A percentile compares a stretch with the other conserved stretches of the same genome.
Evolutionary conservation across 2,888 invertebrate species (phyloP).

Genomic region (Sminthurinus aureus): DNA sequence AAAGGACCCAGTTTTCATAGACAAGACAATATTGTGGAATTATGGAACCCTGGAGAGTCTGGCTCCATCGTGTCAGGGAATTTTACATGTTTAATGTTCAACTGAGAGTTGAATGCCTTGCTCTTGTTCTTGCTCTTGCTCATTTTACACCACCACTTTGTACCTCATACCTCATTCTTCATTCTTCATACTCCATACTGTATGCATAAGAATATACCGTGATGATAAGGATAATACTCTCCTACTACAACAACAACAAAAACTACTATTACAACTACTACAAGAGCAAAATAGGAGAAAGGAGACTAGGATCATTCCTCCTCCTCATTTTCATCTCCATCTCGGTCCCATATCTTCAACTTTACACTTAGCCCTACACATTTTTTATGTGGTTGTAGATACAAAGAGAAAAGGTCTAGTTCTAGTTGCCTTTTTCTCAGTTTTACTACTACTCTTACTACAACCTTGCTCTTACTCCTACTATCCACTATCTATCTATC

Average conservation of each 20-base stretch:
- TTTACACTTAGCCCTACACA: background rate
- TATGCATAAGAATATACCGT: background rate
- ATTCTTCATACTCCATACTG: background rate
- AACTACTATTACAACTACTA: too few relatives aligned
- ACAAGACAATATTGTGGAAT: conserved; percentile 40
- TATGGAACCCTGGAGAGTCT: conserved; percentile 36
- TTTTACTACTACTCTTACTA: background rate
- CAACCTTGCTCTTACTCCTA: too few relatives aligned
- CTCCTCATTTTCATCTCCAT: background rate
- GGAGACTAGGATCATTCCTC: background rate
- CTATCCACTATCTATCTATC: too few relatives aligned
- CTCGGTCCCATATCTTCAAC: background rate
- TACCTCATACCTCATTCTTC: conserved; percentile 7
- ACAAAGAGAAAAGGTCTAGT: background rate
- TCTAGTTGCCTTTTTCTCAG: background rate
- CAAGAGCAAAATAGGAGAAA: too few relatives aligned
- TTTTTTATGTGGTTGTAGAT: background rate
- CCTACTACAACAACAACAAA: too few relatives aligned
- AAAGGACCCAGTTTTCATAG: conserved; percentile 39
- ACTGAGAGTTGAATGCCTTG: too few relatives aligned
- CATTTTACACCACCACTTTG: conserved; percentile 25
- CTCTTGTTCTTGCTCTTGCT: conserved; percentile 24
- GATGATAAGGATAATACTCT: background rate
- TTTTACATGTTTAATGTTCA: background rate
- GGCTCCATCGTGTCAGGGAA: conserved; percentile 34